Conservation (phyloP, 2,888 invertebrate genomes). For the Ophonus ardosiacus region DNA sequence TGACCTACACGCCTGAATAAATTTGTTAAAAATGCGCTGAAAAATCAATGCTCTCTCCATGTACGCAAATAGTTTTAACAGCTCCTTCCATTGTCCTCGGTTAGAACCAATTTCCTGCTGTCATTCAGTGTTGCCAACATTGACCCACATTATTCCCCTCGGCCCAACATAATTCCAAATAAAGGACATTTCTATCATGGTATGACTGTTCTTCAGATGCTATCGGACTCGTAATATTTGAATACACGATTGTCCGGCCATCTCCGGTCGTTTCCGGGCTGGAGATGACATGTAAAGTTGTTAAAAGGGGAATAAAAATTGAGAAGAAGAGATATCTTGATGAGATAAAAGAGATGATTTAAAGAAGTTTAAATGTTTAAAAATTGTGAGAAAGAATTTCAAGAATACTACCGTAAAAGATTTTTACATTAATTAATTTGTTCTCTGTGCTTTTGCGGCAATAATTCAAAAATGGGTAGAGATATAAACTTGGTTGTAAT, state of each 20-base stretch:
- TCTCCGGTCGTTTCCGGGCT: conserved; percentile 40
- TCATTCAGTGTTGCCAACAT: conserved; percentile 30
- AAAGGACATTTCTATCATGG: neutral
- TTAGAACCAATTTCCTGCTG: conserved; percentile 23
- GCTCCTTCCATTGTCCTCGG: neutral
- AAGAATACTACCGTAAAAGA: too few relatives aligned
- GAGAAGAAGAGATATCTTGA: neutral
- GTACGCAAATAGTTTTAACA: conserved; percentile 31
- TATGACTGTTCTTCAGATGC: conserved; percentile 2
- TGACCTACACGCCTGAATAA: neutral
- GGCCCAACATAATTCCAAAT: neutral
- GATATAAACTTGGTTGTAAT: too few relatives aligned
- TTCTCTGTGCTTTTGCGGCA: too few relatives aligned
- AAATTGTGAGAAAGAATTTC: neutral
- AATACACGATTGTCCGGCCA: conserved; percentile 21
- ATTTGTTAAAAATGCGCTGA: neutral
- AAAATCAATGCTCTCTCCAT: neutral
- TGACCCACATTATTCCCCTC: conserved; percentile 27
- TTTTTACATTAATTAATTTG: too few relatives aligned
- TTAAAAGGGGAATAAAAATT: conserved; percentile 6
- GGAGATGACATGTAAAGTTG: conserved; percentile 8
- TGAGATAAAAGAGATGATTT: neutral
- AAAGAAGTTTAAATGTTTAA: neutral
- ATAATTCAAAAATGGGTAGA: too few relatives aligned
- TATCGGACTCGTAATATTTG: conserved; percentile 17